Evolutionary conservation across 1,140 invertebrate species (phyloP).

Genomic region (Leptinotarsa lineolata): DNA sequence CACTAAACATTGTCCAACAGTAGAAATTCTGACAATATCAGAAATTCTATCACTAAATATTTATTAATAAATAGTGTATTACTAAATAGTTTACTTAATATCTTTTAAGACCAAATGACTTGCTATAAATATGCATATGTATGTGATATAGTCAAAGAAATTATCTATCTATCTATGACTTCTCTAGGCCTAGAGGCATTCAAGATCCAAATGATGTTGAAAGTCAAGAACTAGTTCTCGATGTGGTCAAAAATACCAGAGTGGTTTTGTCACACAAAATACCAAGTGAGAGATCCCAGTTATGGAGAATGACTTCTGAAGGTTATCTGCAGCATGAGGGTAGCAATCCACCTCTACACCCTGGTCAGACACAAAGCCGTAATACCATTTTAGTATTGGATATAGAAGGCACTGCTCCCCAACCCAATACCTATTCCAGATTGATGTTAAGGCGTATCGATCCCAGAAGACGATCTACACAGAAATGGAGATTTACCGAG

Average conservation of each 20-base stretch:
- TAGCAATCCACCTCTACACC: slow-evolving; percentile 64
- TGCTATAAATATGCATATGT: no score
- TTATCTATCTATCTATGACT: no score
- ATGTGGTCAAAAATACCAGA: slow-evolving; percentile 72
- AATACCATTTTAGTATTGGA: slow-evolving; percentile 70
- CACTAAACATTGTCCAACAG: no score
- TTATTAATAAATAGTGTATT: no score
- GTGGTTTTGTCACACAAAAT: slow-evolving; percentile 83
- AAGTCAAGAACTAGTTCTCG: slow-evolving; percentile 78
- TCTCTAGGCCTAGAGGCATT: slow-evolving; percentile 43
- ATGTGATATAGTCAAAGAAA: no score
- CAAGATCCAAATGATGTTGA: slow-evolving; percentile 64
- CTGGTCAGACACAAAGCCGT: slow-evolving; percentile 43
- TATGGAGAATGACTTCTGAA: slow-evolving; percentile 92
- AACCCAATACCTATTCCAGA: slow-evolving; percentile 66
- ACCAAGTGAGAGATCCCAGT: slow-evolving; percentile 82
- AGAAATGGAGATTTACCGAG: slow-evolving; percentile 89
- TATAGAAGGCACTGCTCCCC: slow-evolving; percentile 81
- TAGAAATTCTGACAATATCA: no score
- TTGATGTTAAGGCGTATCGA: slow-evolving; percentile 83
- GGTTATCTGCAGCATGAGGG: slow-evolving; percentile 91
- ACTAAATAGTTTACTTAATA: no score
- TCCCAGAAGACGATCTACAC: slow-evolving; percentile 79
- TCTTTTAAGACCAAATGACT: no score
- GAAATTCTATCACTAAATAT: no score